Base-by-base conservation (phyloP, 2,113 vertebrate species). In the Alaudala cheleensis region DNA sequence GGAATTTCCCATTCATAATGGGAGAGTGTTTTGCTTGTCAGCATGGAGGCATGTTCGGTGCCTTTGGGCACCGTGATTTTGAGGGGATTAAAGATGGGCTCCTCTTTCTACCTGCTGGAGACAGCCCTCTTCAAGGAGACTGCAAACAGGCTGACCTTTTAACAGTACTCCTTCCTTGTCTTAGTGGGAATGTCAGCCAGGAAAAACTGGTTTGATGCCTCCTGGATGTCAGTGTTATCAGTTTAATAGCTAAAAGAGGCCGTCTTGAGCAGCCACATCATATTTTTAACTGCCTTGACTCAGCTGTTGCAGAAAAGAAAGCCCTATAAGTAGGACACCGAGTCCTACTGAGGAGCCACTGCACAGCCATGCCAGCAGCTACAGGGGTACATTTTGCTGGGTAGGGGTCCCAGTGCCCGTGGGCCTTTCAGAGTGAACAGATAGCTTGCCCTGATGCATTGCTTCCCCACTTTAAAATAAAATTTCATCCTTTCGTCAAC, bases 231-330 rank as follows among this genome's bases (percentile, higher is more conserved):
- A 45, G 80, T 69, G 71, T 95, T 96, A 92, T 49, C 81, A 53
- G 81, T 88, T 88, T 81, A 92, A 88, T 88, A 88, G 93, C 94
- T 91, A 40, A 88, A 95, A 93, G 93, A 96, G 93, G 70, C 90
- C 0, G 33, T 80, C 82, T 86, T 54, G 76, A 88, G 76, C 92
- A 92, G 90, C 93, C 94, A 71, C 69, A 6, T 97, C 94, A 56
- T 92, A 81, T 81, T 95, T 92, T 33, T 78, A 81, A 83, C 76
- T 71, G 82, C 79, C 49, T 94, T 74, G n/a, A 14, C 64, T 88
- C 79, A 91, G 95, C 93, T 93, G 82, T 86, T 53, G 82, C 56
- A 57, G 77, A 61, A 83, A 72, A 95, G 82, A 80, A 54, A 73
- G 76, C 76, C 61, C 66, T 82, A n/a, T 22, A 74, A 73, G 44